Conservation (phyloP, 1,140 invertebrate species). For the Hesperophylax magnus region DNA sequence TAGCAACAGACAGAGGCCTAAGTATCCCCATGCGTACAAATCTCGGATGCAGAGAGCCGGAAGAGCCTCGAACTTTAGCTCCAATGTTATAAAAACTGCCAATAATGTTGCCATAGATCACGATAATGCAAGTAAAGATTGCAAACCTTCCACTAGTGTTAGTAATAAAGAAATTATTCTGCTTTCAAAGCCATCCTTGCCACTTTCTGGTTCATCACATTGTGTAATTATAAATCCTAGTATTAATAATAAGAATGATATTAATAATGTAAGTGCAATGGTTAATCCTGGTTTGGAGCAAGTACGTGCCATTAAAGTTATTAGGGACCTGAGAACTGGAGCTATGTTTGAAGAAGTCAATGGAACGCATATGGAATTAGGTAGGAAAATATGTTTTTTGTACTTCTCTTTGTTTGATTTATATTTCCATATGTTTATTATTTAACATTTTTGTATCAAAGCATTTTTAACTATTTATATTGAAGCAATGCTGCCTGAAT, state of each 20-base stretch:
- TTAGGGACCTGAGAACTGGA: constrained; percentile 70
- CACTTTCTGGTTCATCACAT: constrained; percentile 45
- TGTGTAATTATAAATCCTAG: constrained; percentile 53
- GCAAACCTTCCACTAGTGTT: constrained; percentile 40
- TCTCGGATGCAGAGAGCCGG: constrained; percentile 51
- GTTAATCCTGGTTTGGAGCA: constrained; percentile 68
- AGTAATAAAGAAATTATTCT: constrained; percentile 22
- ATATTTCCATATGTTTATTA: too few relatives aligned
- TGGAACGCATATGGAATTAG: constrained; percentile 49
- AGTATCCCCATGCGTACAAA: constrained; percentile 52
- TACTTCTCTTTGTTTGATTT: too few relatives aligned
- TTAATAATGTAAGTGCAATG: constrained; percentile 65
- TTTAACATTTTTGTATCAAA: too few relatives aligned
- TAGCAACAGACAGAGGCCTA: constrained; percentile 44
- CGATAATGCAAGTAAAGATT: constrained; percentile 47
- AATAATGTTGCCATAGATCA: constrained; percentile 53
- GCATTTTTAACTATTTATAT: too few relatives aligned
- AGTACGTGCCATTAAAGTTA: constrained; percentile 63
- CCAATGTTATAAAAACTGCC: constrained; percentile 52
- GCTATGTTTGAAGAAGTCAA: constrained; percentile 68
- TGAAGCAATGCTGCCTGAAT: too few relatives aligned
- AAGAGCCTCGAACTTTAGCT: constrained; percentile 49
- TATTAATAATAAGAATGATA: constrained; percentile 59
- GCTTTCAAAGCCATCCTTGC: constrained; percentile 6
- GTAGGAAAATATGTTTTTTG: constrained; percentile 17